phyloP scores from a whole-genome alignment of 1,140 invertebrate species.

The Listronotus oregonensis region DNA sequence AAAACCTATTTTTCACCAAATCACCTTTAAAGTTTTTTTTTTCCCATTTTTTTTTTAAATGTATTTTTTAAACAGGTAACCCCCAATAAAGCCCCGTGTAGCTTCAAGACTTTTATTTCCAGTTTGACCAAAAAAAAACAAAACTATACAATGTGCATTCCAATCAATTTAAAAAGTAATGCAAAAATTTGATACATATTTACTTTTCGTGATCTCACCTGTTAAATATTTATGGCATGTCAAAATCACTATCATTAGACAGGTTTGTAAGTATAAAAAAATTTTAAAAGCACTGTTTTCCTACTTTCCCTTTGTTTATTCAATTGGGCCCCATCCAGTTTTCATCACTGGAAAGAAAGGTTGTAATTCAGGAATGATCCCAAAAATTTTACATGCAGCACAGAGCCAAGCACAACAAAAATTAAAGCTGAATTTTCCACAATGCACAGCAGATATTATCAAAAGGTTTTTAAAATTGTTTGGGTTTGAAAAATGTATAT shows the following conservation, averaged over 20 bases:
- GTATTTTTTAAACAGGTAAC: conserved; percentile 70
- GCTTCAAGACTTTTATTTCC: conserved; percentile 68
- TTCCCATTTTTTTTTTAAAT: conserved; percentile 16
- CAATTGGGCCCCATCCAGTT: conserved; percentile 69
- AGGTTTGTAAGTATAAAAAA: conserved; percentile 65
- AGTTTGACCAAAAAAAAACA: conserved; percentile 48
- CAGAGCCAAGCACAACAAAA: conserved; percentile 59
- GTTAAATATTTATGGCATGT: conserved; percentile 63
- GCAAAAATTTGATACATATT: too few species aligned
- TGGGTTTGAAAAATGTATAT: too few species aligned
- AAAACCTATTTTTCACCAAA: conserved; percentile 18
- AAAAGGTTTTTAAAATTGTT: too few species aligned
- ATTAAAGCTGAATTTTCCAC: too few species aligned
- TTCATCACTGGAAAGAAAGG: conserved; percentile 50
- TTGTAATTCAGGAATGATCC: conserved; percentile 63
- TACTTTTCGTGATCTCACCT: conserved; percentile 1
- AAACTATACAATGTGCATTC: not conserved
- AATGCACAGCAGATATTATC: too few species aligned
- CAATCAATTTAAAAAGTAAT: too few species aligned
- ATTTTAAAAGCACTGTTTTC: conserved; percentile 72
- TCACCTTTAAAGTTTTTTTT: not conserved
- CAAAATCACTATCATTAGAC: conserved; percentile 60
- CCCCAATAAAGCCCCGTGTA: conserved; percentile 71
- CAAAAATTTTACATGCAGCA: conserved; percentile 75
- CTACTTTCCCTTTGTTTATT: conserved; percentile 73